These are phyloP conservation scores for Neodontobutis hainanensis DNA, from an alignment of 2,113 vertebrate species.

Conservation along the genomic window DNA sequence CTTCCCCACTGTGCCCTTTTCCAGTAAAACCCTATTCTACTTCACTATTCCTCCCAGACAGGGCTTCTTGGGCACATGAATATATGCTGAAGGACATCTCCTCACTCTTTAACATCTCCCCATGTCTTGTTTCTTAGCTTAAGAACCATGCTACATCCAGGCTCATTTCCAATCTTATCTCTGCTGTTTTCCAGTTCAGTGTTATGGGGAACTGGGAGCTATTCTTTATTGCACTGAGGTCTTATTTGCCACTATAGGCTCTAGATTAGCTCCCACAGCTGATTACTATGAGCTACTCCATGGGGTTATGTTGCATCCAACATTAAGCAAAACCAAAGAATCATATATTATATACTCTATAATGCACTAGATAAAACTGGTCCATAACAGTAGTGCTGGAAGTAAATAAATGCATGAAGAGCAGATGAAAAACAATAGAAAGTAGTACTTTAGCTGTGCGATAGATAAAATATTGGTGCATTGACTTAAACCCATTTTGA, in stretches of 20 bases:
- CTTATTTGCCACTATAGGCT: neutral
- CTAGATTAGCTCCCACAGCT: neutral
- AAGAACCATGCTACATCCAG: too few relatives aligned
- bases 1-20: constrained; percentile 29
- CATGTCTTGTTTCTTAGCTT: neutral
- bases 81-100: neutral
- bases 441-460: too few relatives aligned
- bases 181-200: neutral
- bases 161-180: neutral
- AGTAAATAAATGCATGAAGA: too few relatives aligned
- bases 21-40: too few relatives aligned
- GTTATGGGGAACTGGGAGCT: neutral
- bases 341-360: neutral
- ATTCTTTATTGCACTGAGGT: neutral
- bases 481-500: too few relatives aligned
- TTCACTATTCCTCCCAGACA: constrained; percentile 1
- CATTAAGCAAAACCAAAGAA: neutral
- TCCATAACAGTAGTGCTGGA: too few relatives aligned
- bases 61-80: neutral
- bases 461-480: too few relatives aligned
- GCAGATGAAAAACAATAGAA: too few relatives aligned
- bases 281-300: neutral
- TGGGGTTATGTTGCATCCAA: neutral
- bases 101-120: neutral
- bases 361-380: neutral